Evolutionary conservation across 2,113 vertebrate species (phyloP), one percentile per base, ranked within the genome.

Genomic region (Cranoglanis bouderius): DNA sequence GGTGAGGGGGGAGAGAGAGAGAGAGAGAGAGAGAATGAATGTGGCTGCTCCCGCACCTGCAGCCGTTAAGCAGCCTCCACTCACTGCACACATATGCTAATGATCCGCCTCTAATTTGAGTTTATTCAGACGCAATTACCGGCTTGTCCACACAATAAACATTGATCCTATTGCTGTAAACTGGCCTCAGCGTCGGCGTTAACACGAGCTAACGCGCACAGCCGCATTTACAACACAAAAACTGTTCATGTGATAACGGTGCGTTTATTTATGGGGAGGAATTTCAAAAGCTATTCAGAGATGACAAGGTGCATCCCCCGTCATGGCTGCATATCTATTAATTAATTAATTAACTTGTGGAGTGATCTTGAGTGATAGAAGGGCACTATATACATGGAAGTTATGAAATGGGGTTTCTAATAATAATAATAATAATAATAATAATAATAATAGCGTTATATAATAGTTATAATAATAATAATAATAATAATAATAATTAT

Each of bases 61-160:
- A 94, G 92, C 95, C 94, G 96, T 96, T 96, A 95, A 93, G 94
- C 94, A 92, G 93, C 95, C 96, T 96, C 96, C 96, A 95, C 95
- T 92, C 82, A 94, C 95, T 95, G 96, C 95, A 96, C 95, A 97
- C 96, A 95, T 96, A 97, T 97, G 97, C 95, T 97, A 97, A 98
- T 97, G 93, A 95, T 95, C 96, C 95, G 95, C 96, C 95, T 96
- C 95, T 96, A 96, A 97, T 97, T 97, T 95, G 96, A 97, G 97
- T 96, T 97, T 96, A 96, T 97, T 97, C 96, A 97, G 96, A 94
- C 95, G 94, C 95, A 92, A 96, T 96, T 96, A 96, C 94, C 93
- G 93, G 96, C 96, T 97, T 96, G 96, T 96, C 96, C 96, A 96
- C 96, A 97, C 96, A 97, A 97, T 97, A 96, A 97, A 97, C 97